A percentile compares a stretch with the other conserved stretches of the same genome.
Evolutionary conservation across 2,797 vertebrate species (phyloP).

Genomic region (Halcyon chelicuti): DNA sequence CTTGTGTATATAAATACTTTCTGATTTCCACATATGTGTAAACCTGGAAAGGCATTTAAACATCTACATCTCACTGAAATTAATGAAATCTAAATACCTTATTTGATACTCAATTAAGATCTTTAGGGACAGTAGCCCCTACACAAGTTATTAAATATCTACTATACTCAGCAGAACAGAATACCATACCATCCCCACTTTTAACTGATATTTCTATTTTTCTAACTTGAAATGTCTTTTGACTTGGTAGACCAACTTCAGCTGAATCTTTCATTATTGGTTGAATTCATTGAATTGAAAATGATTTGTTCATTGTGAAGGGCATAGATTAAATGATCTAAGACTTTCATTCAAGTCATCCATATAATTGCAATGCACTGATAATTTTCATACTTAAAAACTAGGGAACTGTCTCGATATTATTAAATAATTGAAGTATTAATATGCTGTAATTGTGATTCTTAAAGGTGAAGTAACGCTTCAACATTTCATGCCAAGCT

Average conservation of each 20-base stretch:
- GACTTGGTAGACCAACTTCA: neutral
- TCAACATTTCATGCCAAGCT: neutral
- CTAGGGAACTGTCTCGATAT: neutral
- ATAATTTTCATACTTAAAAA: slow-evolving; percentile 8
- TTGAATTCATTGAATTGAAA: slow-evolving; percentile 1
- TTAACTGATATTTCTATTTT: neutral
- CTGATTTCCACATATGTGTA: neutral
- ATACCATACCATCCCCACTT: neutral
- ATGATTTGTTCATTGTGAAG: neutral
- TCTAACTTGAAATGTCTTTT: neutral
- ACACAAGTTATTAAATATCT: neutral
- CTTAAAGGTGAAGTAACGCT: neutral
- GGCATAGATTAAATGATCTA: neutral
- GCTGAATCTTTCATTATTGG: neutral
- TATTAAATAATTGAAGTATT: neutral
- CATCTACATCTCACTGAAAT: neutral
- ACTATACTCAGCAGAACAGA: neutral
- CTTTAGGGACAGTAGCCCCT: neutral
- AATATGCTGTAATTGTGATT: neutral
- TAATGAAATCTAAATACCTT: neutral
- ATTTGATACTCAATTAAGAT: neutral
- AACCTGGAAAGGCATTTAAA: neutral
- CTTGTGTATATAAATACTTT: neutral
- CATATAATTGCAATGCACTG: neutral
- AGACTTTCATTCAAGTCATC: neutral